Conservation (phyloP, 2,113 vertebrate species). For the Pedionomus torquatus region DNA sequence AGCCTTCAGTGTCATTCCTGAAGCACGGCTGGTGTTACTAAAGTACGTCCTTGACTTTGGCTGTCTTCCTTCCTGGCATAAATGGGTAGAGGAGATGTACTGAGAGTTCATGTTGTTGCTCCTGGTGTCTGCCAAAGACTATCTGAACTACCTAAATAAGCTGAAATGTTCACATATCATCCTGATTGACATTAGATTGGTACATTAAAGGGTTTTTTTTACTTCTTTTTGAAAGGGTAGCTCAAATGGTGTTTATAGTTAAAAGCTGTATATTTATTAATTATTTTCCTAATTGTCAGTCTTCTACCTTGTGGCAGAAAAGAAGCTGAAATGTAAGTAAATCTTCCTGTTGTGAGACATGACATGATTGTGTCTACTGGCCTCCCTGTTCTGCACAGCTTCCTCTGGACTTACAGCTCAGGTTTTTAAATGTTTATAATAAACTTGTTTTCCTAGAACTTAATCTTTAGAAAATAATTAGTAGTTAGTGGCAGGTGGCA, state of each 20-base stretch:
- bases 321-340: neutral
- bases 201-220: neutral
- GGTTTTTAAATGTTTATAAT: neutral
- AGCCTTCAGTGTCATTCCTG: neutral
- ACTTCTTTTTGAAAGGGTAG: neutral
- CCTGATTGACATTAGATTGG: neutral
- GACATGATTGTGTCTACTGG: neutral
- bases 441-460: neutral
- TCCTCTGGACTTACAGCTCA: neutral
- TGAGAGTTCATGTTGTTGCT: neutral
- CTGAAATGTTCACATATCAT: neutral
- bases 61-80: neutral
- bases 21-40: accelerated
- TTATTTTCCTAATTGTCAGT: neutral
- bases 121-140: neutral
- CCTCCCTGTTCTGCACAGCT: neutral
- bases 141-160: neutral
- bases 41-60: neutral
- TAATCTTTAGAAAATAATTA: neutral
- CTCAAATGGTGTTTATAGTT: neutral
- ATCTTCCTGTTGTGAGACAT: neutral
- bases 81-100: accelerated
- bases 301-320: neutral
- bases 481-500: neutral
- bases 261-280: neutral